These are phyloP conservation scores for Musca domestica DNA, from an alignment of 1,140 invertebrate species.

Conservation along the genomic window DNA sequence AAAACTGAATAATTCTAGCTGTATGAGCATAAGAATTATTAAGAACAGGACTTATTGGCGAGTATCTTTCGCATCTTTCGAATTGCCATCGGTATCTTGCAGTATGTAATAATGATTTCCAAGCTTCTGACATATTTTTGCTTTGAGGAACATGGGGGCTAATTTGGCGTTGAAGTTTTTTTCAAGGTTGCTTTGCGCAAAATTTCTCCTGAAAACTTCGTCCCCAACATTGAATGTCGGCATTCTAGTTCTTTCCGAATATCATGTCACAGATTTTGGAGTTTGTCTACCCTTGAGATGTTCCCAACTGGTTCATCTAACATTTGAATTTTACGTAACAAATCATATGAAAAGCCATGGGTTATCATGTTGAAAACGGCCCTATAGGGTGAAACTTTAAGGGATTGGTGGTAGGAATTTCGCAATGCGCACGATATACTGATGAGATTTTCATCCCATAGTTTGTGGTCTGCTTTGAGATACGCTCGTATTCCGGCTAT, in stretches of 20 bases:
- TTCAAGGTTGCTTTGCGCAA: neutral
- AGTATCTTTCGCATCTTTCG: neutral
- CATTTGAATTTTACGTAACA: neutral
- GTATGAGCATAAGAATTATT: too few relatives aligned
- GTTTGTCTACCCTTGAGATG: neutral
- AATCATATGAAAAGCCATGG: slow-evolving; percentile 15
- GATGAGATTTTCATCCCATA: neutral
- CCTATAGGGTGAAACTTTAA: neutral
- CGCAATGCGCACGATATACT: neutral
- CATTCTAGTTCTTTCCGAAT: neutral
- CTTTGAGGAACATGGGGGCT: neutral
- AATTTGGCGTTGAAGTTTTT: neutral
- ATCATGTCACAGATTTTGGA: neutral
- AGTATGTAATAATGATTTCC: neutral
- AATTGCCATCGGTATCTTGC: neutral
- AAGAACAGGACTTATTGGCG: too few relatives aligned
- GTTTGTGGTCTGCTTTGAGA: neutral
- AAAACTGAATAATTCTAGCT: too few relatives aligned
- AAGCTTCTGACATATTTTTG: neutral
- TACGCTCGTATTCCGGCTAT: slow-evolving; percentile 4
- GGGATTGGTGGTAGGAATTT: neutral
- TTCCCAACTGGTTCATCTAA: neutral
- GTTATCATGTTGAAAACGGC: slow-evolving; percentile 24
- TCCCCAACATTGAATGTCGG: neutral
- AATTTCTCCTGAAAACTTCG: neutral